Base-by-base conservation (phyloP, 1,140 invertebrate species). In the Drosophila aff. region DNA sequence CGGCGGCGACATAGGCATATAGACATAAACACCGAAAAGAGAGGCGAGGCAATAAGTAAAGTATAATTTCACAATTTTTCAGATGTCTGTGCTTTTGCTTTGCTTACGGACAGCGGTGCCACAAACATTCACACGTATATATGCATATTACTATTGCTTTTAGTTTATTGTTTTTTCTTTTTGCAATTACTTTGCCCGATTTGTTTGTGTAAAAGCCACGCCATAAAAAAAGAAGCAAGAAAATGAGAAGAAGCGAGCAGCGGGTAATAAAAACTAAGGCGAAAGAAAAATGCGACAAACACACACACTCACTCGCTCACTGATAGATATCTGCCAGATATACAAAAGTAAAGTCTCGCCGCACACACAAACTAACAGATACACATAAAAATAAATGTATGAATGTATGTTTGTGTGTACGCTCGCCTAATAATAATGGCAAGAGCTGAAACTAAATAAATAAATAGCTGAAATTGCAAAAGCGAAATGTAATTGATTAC, bases 381-480 rank as follows among this genome's bases (percentile, higher is more conserved):
- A 18, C 13, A 52, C n/a, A 63, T 26, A 44, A 16, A 67, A 60
- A 47, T 55, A 55, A 38, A 55, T 55, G n/a, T 36, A 55, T 13
- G 36, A 16, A 26, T 55, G 23, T 47, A 33, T 41, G n/a, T 13
- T n/a, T 18, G 28, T 69, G 7, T 66, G 47, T 62, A 67, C 47
- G 15, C 47, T 82, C 67, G 66, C 78, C 83, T 87, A 87, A 86
- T 86, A 86, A 86, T 86, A 86, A 85, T 79, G 83, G 76, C 77
- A 73, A 89, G 73, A 84, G 74, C 81, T 90, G 81, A 89, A 90
- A 89, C 85, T 84, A 89, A 89, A 89, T 90, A 87, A 87, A 87
- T 87, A 87, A 90, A 89, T 89, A 89, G 81, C 84, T 89, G 66
- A 90, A 89, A 90, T 90, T 89, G 84, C 84, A 89, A 89, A 83